phyloP scores from a whole-genome alignment of 1,140 invertebrate species.

The Charaxes varanes region DNA sequence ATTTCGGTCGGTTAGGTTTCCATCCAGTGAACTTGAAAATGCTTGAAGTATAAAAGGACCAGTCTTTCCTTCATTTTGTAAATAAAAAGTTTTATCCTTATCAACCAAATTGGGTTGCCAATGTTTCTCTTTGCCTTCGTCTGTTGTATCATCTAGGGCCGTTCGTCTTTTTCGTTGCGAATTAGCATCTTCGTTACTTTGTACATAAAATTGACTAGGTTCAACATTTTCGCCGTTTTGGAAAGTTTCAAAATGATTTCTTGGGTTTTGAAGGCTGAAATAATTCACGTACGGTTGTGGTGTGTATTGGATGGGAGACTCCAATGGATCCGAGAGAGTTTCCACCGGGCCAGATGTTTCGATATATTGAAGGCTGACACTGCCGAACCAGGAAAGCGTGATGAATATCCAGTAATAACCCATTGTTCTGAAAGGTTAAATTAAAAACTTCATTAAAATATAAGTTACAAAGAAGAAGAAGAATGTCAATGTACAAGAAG shows the following conservation, averaged over 20 bases:
- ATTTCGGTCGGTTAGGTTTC: slow-evolving; percentile 29
- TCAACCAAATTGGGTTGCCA: slow-evolving; percentile 43
- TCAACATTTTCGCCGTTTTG: slow-evolving; percentile 28
- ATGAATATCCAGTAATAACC: slow-evolving; percentile 52
- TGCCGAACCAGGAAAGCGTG: slow-evolving; percentile 47
- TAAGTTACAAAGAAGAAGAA: background rate
- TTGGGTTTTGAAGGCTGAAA: slow-evolving; percentile 25
- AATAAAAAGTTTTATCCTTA: slow-evolving; percentile 34
- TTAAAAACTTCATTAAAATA: slow-evolving; percentile 8
- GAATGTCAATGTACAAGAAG: background rate
- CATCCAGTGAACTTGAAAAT: slow-evolving; percentile 22
- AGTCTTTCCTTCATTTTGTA: slow-evolving; percentile 24
- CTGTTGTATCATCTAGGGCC: slow-evolving; percentile 24
- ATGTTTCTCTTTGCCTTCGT: slow-evolving; percentile 20
- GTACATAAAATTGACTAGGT: slow-evolving; percentile 24
- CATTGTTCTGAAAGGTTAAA: slow-evolving; percentile 49
- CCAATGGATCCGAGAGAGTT: slow-evolving; percentile 27
- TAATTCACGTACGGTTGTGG: slow-evolving; percentile 43
- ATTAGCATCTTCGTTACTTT: slow-evolving; percentile 21
- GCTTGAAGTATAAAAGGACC: slow-evolving; percentile 27
- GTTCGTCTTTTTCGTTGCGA: slow-evolving; percentile 36
- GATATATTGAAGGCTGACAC: slow-evolving; percentile 54
- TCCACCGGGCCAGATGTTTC: slow-evolving; percentile 34
- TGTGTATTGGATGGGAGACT: slow-evolving; percentile 31
- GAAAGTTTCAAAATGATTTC: slow-evolving; percentile 29